phyloP scores from a whole-genome alignment of 2,113 vertebrate species.

The Phocoena sinus region DNA sequence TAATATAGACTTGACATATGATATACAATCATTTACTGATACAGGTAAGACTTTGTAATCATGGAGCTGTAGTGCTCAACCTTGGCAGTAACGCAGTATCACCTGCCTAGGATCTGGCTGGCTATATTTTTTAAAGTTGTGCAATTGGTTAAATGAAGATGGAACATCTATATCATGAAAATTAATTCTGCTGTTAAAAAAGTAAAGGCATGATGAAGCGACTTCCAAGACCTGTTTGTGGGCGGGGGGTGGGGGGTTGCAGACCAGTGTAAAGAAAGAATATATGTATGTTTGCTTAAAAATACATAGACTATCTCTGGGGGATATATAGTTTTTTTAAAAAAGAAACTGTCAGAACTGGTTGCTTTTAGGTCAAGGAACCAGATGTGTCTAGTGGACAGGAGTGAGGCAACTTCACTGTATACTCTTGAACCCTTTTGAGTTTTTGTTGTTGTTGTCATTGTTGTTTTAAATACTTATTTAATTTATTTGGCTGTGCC shows the following conservation, averaged over 20 bases:
- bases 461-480: no score
- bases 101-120: background rate
- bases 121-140: background rate
- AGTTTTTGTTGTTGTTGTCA: background rate
- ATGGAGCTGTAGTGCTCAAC: background rate
- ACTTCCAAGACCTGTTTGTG: background rate
- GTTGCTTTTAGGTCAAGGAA: background rate
- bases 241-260: background rate
- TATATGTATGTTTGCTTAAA: background rate
- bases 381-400: background rate
- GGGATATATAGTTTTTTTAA: background rate
- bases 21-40: constrained; percentile 97
- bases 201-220: background rate
- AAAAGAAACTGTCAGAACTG: background rate
- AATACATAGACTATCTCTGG: background rate
- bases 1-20: constrained; percentile 94
- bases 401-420: background rate
- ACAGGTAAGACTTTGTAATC: constrained; percentile 85
- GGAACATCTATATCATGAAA: background rate
- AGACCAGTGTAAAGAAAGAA: background rate
- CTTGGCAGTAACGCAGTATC: background rate
- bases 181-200: background rate
- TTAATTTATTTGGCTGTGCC: no score
- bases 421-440: background rate
- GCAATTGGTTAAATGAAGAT: background rate